Evolutionary conservation across 2,113 vertebrate genomes (phyloP).

Genomic region (Manacus vitellinus): DNA sequence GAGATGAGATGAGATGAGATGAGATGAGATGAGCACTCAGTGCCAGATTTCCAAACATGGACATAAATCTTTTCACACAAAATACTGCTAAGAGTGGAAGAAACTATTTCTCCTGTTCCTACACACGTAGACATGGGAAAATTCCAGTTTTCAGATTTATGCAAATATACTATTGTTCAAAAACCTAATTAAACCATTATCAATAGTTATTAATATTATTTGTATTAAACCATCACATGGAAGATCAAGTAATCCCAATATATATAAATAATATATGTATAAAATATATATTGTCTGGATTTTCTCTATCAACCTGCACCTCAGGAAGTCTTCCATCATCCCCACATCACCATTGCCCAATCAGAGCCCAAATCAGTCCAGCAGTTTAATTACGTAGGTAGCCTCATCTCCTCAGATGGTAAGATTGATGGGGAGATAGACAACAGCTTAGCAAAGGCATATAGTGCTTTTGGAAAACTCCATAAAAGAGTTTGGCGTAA

Average conservation of each 20-base stretch:
- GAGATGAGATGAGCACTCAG: neutral
- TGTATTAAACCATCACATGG: neutral
- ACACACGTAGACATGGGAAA: neutral
- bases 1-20: too few relatives aligned
- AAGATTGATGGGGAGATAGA: too few relatives aligned
- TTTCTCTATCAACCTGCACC: neutral
- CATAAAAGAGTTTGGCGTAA: too few relatives aligned
- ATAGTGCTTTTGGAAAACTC: too few relatives aligned
- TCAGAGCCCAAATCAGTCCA: too few relatives aligned
- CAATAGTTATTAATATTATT: neutral
- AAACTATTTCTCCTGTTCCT: neutral
- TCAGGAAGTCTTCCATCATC: too few relatives aligned
- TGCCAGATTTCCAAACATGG: neutral
- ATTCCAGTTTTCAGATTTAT: neutral
- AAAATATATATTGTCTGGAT: neutral
- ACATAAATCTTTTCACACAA: neutral
- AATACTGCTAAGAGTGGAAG: neutral
- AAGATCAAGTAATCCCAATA: neutral
- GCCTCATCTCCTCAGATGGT: too few relatives aligned
- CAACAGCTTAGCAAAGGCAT: too few relatives aligned
- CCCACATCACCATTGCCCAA: too few relatives aligned
- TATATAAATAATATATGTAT: neutral
- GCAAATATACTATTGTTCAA: neutral
- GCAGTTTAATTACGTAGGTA: too few relatives aligned
- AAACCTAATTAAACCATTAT: neutral